Conservation (phyloP, 2,797 vertebrate genomes). For the Geotrypetes seraphini region DNA sequence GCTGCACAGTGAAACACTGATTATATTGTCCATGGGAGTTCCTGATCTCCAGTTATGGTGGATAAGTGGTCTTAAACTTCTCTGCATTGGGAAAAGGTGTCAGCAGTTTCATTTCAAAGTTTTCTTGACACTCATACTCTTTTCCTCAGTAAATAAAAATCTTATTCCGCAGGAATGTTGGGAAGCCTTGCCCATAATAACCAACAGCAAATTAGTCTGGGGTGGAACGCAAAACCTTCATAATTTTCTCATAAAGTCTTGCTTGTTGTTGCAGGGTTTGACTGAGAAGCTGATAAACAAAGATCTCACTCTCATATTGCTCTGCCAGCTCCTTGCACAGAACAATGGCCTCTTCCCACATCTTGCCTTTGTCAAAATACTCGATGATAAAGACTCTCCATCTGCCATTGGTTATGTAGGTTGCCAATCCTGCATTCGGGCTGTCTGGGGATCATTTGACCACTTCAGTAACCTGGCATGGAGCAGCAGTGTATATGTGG, state of each 20-base stretch:
- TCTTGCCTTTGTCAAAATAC: too few relatives aligned
- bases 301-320: constrained; percentile 35
- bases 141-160: too few relatives aligned
- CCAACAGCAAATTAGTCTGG: constrained; percentile 33
- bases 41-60: too few relatives aligned
- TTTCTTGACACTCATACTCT: too few relatives aligned
- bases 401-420: too few relatives aligned
- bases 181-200: constrained; percentile 37
- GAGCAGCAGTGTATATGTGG: constrained; percentile 38
- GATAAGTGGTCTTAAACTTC: too few relatives aligned
- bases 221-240: constrained; percentile 35
- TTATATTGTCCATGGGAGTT: too few relatives aligned
- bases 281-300: constrained; percentile 34
- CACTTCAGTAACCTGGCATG: constrained; percentile 28
- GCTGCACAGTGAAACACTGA: constrained; percentile 41
- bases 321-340: constrained; percentile 42
- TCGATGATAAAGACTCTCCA: too few relatives aligned
- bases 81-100: too few relatives aligned
- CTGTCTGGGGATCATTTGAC: too few relatives aligned
- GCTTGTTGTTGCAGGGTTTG: constrained; percentile 32
- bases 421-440: too few relatives aligned
- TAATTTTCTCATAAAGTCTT: constrained; percentile 37
- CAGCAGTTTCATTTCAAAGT: too few relatives aligned
- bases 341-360: constrained; percentile 44
- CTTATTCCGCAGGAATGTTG: constrained; percentile 36